Conservation (phyloP, 2,888 invertebrate species). For the Zhuqinia jingwanae region DNA sequence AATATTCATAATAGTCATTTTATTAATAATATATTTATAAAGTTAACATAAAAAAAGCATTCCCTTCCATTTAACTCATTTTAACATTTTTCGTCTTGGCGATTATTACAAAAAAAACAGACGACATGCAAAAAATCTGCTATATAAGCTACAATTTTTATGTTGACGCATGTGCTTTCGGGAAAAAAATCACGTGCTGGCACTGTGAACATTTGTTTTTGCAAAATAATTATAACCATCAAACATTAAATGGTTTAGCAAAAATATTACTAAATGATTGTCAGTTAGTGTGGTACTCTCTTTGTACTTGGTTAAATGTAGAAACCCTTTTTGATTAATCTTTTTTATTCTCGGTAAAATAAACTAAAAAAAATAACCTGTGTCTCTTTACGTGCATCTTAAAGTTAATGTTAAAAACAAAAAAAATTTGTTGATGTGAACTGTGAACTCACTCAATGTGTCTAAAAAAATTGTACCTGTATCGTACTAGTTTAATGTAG, state of each 20-base stretch:
- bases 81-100: no score
- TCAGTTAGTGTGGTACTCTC: no score
- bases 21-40: neutral
- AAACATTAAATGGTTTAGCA: no score
- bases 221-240: no score
- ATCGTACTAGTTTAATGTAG: neutral
- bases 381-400: neutral
- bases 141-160: no score
- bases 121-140: neutral
- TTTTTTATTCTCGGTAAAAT: neutral
- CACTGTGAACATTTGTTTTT: neutral
- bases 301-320: neutral
- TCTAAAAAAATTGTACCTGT: slow-evolving; percentile 41
- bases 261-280: no score
- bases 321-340: neutral
- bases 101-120: no score
- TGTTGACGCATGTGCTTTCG: slow-evolving; percentile 2
- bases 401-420: no score
- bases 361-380: neutral
- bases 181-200: neutral
- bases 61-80: slow-evolving; percentile 30
- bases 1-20: neutral
- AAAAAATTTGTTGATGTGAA: neutral
- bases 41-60: neutral
- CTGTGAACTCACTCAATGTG: slow-evolving; percentile 37